These are phyloP conservation scores for Seladonia tumulorum DNA, from an alignment of 2,888 invertebrate species.

Conservation along the genomic window DNA sequence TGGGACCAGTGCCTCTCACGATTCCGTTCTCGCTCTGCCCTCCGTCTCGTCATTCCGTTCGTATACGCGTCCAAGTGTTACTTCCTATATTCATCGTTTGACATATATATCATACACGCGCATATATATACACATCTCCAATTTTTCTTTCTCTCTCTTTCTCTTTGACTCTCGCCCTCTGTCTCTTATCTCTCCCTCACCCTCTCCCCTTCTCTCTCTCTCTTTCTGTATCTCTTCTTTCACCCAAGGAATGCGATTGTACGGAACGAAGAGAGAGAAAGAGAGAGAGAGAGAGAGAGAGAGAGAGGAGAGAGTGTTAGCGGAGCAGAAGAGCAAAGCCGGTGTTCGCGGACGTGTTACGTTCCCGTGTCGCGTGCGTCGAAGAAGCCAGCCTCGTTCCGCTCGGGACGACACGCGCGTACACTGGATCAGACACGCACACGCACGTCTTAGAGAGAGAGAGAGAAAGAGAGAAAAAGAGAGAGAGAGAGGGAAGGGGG, in stretches of 20 bases:
- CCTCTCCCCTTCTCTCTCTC: conserved; percentile 28
- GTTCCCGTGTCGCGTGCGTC: conserved; percentile 29
- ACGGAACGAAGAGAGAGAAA: background rate
- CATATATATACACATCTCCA: conserved; percentile 12
- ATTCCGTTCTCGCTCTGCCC: conserved; percentile 74
- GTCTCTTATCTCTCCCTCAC: background rate
- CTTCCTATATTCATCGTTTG: conserved; percentile 26
- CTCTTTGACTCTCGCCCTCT: conserved; percentile 21
- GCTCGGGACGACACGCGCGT: conserved; percentile 18
- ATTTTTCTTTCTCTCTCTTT: background rate
- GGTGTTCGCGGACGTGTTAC: conserved; percentile 12
- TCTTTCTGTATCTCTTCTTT: conserved; percentile 15
- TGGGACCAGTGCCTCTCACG: conserved; percentile 75
- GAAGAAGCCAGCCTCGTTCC: background rate
- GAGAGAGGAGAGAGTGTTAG: background rate
- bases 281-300: background rate
- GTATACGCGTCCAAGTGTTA: conserved; percentile 67
- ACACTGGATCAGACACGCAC: background rate
- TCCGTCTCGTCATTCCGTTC: conserved; percentile 67
- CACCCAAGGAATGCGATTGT: background rate
- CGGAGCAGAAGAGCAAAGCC: conserved; percentile 6
- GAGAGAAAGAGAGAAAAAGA: background rate
- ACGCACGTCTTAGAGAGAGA: background rate
- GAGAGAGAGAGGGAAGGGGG: background rate
- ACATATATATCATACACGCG: background rate